These are phyloP conservation scores for Otus scops DNA, from an alignment of 2,797 vertebrate genomes.

Conservation along the genomic window DNA sequence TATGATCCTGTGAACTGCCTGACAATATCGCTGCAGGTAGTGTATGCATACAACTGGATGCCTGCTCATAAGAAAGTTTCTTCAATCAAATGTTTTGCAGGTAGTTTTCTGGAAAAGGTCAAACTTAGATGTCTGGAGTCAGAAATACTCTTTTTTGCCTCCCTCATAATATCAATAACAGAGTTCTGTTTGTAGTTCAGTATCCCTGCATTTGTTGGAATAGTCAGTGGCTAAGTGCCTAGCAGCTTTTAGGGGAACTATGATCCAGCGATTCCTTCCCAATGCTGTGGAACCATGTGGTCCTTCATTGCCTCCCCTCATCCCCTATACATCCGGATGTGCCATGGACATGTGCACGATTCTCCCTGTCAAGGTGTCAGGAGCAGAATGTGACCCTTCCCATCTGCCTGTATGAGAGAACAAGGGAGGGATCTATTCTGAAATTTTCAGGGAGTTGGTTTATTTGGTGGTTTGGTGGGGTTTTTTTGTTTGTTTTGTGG, in stretches of 20 bases:
- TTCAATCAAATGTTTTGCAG: not conserved
- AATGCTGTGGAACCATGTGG: accelerated
- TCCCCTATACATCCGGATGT: accelerated
- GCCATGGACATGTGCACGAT: accelerated
- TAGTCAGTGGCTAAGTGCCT: not conserved
- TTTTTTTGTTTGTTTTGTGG: not conserved
- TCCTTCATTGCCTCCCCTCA: not conserved
- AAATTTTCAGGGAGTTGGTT: not conserved
- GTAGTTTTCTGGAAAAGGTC: not conserved
- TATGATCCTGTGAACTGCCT: not conserved
- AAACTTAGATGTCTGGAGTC: not conserved
- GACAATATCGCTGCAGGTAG: accelerated
- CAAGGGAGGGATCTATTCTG: not conserved
- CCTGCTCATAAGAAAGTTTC: not conserved
- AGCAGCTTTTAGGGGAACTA: not conserved
- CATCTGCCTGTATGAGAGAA: accelerated
- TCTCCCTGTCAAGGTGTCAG: not conserved
- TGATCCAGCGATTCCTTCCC: not conserved
- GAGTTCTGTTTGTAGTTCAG: not conserved
- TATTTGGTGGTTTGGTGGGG: not conserved
- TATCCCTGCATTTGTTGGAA: not conserved
- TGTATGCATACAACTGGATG: accelerated
- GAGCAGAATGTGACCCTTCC: not conserved
- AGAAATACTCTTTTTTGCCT: not conserved
- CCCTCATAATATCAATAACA: not conserved